phyloP scores from a whole-genome alignment of 2,888 invertebrate genomes.

The Drosophila anomelani region DNA sequence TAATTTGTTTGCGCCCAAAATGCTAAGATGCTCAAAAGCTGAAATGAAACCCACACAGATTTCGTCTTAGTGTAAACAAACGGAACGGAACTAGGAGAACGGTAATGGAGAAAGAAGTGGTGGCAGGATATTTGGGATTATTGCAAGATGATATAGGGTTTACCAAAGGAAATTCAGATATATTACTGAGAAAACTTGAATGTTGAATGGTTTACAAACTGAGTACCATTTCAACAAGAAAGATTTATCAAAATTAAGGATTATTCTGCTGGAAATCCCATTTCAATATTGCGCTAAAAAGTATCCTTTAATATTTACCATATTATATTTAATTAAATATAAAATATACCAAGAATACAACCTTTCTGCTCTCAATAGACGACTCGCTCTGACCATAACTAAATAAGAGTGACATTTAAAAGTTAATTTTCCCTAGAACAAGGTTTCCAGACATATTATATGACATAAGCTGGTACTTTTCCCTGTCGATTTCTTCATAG shows the following conservation, averaged over 20 bases:
- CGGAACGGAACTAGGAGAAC: conserved; percentile 11
- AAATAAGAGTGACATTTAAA: neutral
- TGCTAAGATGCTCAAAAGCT: conserved; percentile 48
- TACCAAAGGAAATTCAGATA: neutral
- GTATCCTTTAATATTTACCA: neutral
- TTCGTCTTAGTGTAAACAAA: conserved; percentile 64
- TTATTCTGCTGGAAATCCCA: neutral
- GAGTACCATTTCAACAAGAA: neutral
- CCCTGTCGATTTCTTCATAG: neutral
- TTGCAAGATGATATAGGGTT: conserved; percentile 1
- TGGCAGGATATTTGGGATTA: conserved; percentile 18
- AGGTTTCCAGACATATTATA: neutral
- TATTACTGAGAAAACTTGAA: no score
- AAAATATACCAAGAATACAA: neutral
- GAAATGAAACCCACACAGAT: conserved; percentile 68
- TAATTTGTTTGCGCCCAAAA: conserved; percentile 74
- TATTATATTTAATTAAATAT: neutral
- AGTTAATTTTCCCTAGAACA: no score
- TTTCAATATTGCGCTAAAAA: neutral
- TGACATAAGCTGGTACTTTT: neutral
- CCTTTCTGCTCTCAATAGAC: neutral
- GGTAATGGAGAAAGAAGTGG: neutral
- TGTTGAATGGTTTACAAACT: neutral
- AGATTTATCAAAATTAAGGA: neutral
- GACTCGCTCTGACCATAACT: no score